Conservation (phyloP, 2,888 invertebrate species). For the Neoascia interrupta region DNA sequence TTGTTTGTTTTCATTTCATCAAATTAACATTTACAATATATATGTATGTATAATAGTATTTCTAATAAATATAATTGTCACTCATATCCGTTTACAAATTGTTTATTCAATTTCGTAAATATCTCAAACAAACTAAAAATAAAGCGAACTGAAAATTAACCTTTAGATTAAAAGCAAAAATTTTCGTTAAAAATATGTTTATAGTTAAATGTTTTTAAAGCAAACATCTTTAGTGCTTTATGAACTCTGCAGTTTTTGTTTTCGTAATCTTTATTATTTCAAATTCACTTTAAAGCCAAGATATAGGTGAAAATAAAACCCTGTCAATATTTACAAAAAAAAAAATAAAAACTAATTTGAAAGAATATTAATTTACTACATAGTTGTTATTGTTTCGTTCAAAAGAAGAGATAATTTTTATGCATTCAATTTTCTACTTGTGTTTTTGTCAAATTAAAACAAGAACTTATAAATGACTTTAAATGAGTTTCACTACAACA, state of each 20-base stretch:
- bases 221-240: too few relatives aligned
- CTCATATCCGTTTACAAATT: slow-evolving; percentile 58
- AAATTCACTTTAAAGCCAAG: neutral
- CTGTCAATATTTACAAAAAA: slow-evolving; percentile 57
- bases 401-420: too few relatives aligned
- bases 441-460: too few relatives aligned
- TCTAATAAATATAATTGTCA: slow-evolving; percentile 68
- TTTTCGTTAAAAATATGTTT: too few relatives aligned
- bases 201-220: too few relatives aligned
- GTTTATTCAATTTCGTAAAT: slow-evolving; percentile 18
- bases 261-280: slow-evolving; percentile 1
- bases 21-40: slow-evolving; percentile 67
- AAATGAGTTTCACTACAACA: neutral
- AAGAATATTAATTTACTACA: too few relatives aligned
- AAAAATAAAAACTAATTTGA: too few relatives aligned
- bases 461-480: too few relatives aligned
- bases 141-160: neutral
- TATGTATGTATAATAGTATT: slow-evolving; percentile 60
- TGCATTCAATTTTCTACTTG: too few relatives aligned
- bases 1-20: slow-evolving; percentile 59
- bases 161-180: neutral
- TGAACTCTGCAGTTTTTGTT: neutral
- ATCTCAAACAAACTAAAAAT: slow-evolving; percentile 1
- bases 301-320: slow-evolving; percentile 16
- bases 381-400: too few relatives aligned